Percentiles rank a stretch among this genome's conserved stretches.
Conservation (phyloP, 2,797 vertebrate species). For the Meriones psammophilus region DNA sequence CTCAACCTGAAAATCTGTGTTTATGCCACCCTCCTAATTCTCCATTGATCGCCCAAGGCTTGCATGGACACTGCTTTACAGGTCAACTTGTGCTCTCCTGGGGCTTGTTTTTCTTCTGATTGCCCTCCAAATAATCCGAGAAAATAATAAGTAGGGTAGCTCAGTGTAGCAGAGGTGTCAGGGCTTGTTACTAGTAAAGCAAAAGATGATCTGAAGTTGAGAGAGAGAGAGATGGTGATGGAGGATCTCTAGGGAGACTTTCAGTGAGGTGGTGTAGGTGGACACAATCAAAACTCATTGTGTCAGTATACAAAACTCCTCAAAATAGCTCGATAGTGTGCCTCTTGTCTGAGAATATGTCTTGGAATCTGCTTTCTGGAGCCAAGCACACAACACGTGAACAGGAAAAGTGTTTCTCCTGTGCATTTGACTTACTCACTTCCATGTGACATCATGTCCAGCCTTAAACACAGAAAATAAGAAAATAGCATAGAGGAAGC, state of each 20-base stretch:
- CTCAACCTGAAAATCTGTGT: neutral
- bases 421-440: neutral
- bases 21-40: neutral
- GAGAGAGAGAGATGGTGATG: neutral
- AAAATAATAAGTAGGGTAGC: neutral
- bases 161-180: neutral
- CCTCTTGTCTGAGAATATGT: neutral
- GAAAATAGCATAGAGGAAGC: neutral
- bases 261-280: neutral
- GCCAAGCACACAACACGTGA: neutral
- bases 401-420: neutral
- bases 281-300: neutral
- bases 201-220: neutral
- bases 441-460: neutral
- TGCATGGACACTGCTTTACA: neutral
- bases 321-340: neutral
- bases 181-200: neutral
- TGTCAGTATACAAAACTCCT: neutral
- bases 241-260: neutral
- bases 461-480: neutral
- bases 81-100: neutral
- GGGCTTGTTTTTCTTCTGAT: neutral
- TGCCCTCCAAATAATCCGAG: neutral
- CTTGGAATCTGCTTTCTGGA: neutral
- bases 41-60: neutral